Conservation (phyloP, 2,888 invertebrate genomes). For the Agrotis puta region DNA sequence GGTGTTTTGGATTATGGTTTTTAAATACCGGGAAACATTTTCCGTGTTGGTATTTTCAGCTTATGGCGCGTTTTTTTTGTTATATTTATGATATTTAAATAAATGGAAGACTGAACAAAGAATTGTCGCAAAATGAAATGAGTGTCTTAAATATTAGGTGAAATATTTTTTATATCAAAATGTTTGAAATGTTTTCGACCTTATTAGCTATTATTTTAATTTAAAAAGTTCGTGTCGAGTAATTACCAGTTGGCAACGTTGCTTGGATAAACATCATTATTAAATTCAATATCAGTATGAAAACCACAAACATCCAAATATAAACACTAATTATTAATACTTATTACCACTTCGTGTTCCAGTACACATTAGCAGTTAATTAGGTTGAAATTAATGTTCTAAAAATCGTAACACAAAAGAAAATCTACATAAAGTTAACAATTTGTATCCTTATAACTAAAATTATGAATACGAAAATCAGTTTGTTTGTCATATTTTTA, state of each 20-base stretch:
- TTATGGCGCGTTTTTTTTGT: not conserved
- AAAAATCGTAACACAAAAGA: constrained; percentile 13
- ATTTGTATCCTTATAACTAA: constrained; percentile 18
- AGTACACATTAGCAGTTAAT: constrained; percentile 20
- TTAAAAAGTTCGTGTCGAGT: not conserved
- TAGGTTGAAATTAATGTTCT: constrained; percentile 14
- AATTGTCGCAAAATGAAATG: not conserved
- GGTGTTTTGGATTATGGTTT: constrained; percentile 14
- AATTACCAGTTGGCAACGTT: not conserved
- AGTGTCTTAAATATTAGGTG: not conserved
- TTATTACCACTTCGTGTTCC: constrained; percentile 37
- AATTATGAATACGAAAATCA: too few species aligned
- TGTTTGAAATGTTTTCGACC: not conserved
- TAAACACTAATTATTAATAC: constrained; percentile 32
- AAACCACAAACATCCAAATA: constrained; percentile 1
- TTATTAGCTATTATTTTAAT: not conserved
- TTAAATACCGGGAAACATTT: not conserved
- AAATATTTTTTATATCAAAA: not conserved
- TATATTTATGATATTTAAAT: not conserved
- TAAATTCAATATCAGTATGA: constrained; percentile 13
- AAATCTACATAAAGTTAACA: constrained; percentile 17
- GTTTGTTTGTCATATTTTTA: too few species aligned
- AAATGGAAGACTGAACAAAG: not conserved
- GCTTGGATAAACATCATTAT: constrained; percentile 16
- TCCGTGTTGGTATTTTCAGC: not conserved